phyloP scores from a whole-genome alignment of 2,888 invertebrate species.

The Epsilonema sp. region DNA sequence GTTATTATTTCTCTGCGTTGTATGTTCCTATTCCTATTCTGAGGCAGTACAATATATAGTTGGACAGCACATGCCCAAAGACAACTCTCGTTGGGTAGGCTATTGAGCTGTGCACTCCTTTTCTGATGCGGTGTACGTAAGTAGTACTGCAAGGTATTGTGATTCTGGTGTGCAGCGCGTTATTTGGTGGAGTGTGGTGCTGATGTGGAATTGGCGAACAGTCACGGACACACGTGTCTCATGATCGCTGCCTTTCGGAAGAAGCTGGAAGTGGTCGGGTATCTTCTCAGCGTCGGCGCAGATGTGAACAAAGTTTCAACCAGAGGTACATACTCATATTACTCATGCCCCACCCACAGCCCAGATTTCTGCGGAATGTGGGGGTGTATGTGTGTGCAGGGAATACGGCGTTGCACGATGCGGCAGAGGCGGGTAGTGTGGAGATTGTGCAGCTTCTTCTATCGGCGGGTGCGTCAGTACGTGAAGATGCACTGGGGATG shows the following conservation, averaged over 20 bases:
- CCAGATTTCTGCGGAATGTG: neutral
- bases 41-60: no score
- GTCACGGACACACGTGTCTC: constrained; percentile 65
- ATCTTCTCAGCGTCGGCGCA: constrained; percentile 61
- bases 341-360: neutral
- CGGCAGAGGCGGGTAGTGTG: constrained; percentile 81
- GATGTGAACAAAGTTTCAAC: constrained; percentile 64
- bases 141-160: no score
- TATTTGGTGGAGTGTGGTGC: constrained; percentile 74
- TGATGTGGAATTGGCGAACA: constrained; percentile 86
- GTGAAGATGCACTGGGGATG: constrained; percentile 84
- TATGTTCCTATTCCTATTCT: no score
- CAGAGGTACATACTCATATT: constrained; percentile 28
- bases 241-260: constrained; percentile 97
- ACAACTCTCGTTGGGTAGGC: no score
- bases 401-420: constrained; percentile 92
- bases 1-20: no score
- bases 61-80: no score
- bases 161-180: constrained; percentile 38
- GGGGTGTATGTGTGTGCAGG: constrained; percentile 25
- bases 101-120: no score
- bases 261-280: constrained; percentile 70
- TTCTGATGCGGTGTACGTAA: no score
- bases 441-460: constrained; percentile 73
- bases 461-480: constrained; percentile 69